Conservation (phyloP, 2,888 invertebrate genomes). For the Hemicrepidius hirtus region DNA sequence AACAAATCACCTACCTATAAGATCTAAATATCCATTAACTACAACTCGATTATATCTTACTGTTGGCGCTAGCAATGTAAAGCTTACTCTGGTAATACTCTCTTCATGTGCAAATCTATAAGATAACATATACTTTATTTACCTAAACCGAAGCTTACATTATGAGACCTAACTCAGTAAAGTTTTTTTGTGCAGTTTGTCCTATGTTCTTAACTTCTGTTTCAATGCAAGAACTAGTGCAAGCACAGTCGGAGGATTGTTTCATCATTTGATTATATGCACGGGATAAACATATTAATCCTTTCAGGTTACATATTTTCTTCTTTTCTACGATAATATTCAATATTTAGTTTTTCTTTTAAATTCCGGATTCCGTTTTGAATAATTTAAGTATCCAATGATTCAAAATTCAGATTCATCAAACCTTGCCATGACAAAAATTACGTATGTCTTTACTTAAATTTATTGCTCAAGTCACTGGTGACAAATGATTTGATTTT, state of each 20-base stretch:
- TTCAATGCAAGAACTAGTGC: slow-evolving; percentile 32
- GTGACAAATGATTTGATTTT: no score
- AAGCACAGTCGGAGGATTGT: slow-evolving; percentile 9
- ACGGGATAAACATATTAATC: slow-evolving; percentile 37
- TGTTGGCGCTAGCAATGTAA: slow-evolving; percentile 47
- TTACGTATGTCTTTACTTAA: no score
- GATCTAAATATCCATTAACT: slow-evolving; percentile 46
- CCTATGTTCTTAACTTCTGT: slow-evolving; percentile 34
- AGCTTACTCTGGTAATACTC: slow-evolving; percentile 37
- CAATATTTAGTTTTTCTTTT: no score
- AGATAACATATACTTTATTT: background rate
- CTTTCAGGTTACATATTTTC: slow-evolving; percentile 38
- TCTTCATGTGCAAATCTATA: slow-evolving; percentile 27
- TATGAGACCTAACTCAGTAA: slow-evolving; percentile 7
- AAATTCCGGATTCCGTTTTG: no score
- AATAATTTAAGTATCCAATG: no score
- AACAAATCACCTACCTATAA: slow-evolving; percentile 38
- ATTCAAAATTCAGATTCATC: no score
- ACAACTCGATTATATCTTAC: slow-evolving; percentile 47
- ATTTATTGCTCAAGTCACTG: no score
- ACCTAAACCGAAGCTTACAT: background rate
- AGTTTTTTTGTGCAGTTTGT: slow-evolving; percentile 5
- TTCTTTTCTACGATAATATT: slow-evolving; percentile 24
- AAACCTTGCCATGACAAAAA: no score
- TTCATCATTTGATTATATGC: background rate